Conservation (phyloP, 2,797 vertebrate genomes). For the Schizopygopsis pylzovi region DNA sequence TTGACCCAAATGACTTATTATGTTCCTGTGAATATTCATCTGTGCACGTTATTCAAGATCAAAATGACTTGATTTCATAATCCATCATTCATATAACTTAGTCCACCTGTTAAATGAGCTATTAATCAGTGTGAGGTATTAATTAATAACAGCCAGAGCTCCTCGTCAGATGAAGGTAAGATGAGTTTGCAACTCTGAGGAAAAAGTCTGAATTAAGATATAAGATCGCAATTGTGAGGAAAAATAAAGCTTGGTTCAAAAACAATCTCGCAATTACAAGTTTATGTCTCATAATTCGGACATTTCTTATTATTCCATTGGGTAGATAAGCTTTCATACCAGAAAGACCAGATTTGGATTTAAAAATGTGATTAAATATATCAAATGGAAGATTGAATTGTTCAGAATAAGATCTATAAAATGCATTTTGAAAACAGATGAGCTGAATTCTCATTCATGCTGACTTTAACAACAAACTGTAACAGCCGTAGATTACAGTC, state of each 20-base stretch:
- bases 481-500: neutral
- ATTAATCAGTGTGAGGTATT: neutral
- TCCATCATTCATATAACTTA: neutral
- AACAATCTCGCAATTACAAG: no score
- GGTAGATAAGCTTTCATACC: no score
- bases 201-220: neutral
- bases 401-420: neutral
- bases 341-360: no score
- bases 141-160: neutral
- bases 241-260: no score
- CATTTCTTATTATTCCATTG: no score
- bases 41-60: neutral
- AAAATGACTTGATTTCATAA: neutral
- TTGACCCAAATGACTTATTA: neutral
- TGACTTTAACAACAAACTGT: neutral
- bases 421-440: neutral
- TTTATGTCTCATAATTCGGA: no score
- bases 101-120: neutral
- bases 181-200: neutral
- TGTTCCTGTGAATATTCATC: neutral
- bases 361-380: no score
- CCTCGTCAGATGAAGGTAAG: neutral
- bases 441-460: neutral
- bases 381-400: neutral
- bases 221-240: no score